These are phyloP conservation scores for Anguilla rostrata DNA, from an alignment of 2,113 vertebrate genomes.

Conservation along the genomic window DNA sequence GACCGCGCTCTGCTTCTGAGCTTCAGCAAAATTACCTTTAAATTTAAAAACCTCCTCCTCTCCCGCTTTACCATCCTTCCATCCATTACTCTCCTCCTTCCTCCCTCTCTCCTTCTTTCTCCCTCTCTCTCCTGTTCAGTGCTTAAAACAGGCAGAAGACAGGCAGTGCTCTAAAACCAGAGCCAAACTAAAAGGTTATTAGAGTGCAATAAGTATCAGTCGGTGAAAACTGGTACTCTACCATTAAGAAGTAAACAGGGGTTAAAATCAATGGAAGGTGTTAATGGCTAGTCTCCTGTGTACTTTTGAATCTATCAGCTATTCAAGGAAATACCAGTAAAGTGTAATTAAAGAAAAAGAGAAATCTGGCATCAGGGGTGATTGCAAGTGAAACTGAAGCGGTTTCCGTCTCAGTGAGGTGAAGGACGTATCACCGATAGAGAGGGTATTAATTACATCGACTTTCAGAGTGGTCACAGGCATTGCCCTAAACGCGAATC, in stretches of 20 bases:
- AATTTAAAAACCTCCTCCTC: neutral
- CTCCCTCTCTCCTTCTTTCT: conserved; percentile 12
- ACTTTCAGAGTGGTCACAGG: neutral
- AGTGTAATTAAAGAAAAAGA: neutral
- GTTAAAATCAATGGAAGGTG: conserved; percentile 36
- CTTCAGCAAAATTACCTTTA: neutral
- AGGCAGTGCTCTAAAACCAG: conserved; percentile 6
- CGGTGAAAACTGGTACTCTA: conserved; percentile 14
- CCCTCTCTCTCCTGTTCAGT: neutral
- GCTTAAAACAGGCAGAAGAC: neutral
- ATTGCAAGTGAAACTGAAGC: neutral
- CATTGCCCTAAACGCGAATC: neutral
- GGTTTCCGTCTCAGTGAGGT: too few relatives aligned
- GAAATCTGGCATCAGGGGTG: neutral
- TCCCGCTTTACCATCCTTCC: neutral
- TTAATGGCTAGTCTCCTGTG: conserved; percentile 16
- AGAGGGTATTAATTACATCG: neutral
- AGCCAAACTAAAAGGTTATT: conserved; percentile 20
- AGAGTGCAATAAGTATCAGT: conserved; percentile 23
- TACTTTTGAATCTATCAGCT: neutral
- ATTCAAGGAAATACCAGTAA: neutral
- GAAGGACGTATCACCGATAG: neutral
- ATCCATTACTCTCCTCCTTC: neutral
- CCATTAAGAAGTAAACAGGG: conserved; percentile 20
- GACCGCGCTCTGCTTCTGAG: too few relatives aligned